Evolutionary conservation across 35 echinoderm and acorn worm genomes (phyloP).

Genomic region (Anneissia japonica): DNA sequence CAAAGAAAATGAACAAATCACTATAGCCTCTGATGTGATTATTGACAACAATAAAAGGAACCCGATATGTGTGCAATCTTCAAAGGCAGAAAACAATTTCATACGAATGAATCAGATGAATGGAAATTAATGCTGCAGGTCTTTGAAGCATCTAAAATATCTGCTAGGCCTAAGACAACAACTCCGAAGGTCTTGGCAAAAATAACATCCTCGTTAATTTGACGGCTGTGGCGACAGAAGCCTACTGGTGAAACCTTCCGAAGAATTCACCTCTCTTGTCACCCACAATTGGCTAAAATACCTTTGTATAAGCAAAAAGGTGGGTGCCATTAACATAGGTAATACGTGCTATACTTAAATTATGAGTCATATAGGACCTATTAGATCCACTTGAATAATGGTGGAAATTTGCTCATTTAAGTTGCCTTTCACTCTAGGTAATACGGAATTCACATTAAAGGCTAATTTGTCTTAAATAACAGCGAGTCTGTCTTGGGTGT

Average conservation of each 20-base stretch:
- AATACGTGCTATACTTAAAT: background rate
- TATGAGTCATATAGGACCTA: background rate
- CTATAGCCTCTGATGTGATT: too few relatives aligned
- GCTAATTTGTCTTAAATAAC: too few relatives aligned
- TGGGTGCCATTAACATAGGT: background rate
- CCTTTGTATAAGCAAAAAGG: background rate
- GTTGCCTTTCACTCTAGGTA: background rate
- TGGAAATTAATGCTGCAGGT: background rate
- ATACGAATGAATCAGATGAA: background rate
- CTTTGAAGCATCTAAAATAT: background rate
- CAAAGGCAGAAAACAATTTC: background rate
- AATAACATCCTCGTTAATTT: background rate
- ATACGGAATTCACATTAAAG: too few relatives aligned
- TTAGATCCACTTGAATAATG: background rate
- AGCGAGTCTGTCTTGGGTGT: too few relatives aligned
- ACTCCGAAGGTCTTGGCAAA: background rate
- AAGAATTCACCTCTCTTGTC: background rate
- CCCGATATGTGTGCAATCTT: background rate
- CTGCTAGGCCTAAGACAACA: background rate
- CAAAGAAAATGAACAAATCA: too few relatives aligned
- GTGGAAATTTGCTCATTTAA: background rate
- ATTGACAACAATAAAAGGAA: background rate
- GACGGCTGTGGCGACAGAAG: background rate
- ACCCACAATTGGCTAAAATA: background rate
- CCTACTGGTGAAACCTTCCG: background rate